Percentiles rank a stretch among this genome's conserved stretches.
Conservation (phyloP, 1,140 invertebrate genomes). For the Camponotus vicinus region DNA sequence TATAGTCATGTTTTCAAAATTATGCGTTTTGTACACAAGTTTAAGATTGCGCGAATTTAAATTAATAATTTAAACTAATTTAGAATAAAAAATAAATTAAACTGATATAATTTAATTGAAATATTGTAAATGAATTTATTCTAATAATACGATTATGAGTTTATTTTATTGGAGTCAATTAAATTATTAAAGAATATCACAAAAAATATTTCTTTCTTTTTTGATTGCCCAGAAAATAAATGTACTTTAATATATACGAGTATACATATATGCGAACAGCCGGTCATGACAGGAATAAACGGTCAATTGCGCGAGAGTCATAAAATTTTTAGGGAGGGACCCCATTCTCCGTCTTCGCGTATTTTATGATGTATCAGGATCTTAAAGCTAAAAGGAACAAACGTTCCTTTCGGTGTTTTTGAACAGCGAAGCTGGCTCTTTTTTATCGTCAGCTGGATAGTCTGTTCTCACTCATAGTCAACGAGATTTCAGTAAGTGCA, state of each 20-base stretch:
- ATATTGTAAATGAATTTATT: slow-evolving; percentile 16
- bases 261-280: background rate
- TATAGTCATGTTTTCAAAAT: background rate
- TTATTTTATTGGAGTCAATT: background rate
- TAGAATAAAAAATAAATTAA: background rate
- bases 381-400: slow-evolving; percentile 2
- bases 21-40: background rate
- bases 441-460: slow-evolving; percentile 37
- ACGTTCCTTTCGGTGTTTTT: background rate
- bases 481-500: slow-evolving; percentile 44
- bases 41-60: background rate
- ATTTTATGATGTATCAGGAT: background rate
- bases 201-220: background rate
- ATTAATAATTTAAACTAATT: background rate
- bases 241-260: too few relatives aligned
- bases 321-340: slow-evolving; percentile 51
- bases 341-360: background rate
- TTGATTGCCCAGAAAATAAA: background rate
- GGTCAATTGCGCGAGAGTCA: background rate
- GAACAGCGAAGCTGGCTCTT: slow-evolving; percentile 9
- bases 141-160: too few relatives aligned
- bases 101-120: background rate
- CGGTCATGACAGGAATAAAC: background rate
- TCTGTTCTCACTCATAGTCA: slow-evolving; percentile 21
- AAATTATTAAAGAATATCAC: background rate